A percentile compares a stretch with the other conserved stretches of the same genome.
phyloP scores from a whole-genome alignment of 2,888 invertebrate species.

The Autographa pulchrina region DNA sequence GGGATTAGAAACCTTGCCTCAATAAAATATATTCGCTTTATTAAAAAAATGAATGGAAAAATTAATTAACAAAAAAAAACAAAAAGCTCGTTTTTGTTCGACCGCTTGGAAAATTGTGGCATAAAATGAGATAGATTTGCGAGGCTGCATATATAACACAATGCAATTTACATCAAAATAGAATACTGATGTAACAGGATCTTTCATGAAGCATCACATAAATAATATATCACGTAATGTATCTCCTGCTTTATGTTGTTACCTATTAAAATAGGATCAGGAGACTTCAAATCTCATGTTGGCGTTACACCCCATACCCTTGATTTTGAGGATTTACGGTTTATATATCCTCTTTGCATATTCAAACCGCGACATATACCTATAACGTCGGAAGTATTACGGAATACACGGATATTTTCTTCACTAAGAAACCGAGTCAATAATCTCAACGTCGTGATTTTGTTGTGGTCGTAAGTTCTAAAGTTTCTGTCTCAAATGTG shows the following conservation, averaged over 20 bases:
- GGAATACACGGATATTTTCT: constrained; percentile 43
- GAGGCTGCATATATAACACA: not conserved
- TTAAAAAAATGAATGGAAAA: constrained; percentile 10
- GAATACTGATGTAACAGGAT: not conserved
- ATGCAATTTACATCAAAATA: constrained; percentile 6
- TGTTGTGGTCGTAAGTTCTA: not conserved
- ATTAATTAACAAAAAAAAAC: constrained; percentile 8
- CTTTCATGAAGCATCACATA: not conserved
- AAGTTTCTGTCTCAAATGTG: not conserved
- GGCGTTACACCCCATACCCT: constrained; percentile 27
- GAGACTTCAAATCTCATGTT: constrained; percentile 32
- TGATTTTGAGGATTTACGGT: constrained; percentile 48
- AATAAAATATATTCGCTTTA: constrained; percentile 21
- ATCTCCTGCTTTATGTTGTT: not conserved
- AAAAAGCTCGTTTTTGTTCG: not conserved
- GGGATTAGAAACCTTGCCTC: constrained; percentile 20
- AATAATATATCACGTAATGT: not conserved
- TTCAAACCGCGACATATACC: constrained; percentile 35
- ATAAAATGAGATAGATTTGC: not conserved
- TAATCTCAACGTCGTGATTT: constrained; percentile 10
- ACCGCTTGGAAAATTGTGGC: not conserved
- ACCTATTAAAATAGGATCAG: constrained; percentile 45
- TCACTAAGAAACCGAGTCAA: constrained; percentile 24
- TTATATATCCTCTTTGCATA: constrained; percentile 49
- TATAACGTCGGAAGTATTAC: constrained; percentile 40